Evolutionary conservation across 2,113 vertebrate species (phyloP), one percentile per base, ranked within the genome.

Genomic region (Chaenocephalus aceratus): DNA sequence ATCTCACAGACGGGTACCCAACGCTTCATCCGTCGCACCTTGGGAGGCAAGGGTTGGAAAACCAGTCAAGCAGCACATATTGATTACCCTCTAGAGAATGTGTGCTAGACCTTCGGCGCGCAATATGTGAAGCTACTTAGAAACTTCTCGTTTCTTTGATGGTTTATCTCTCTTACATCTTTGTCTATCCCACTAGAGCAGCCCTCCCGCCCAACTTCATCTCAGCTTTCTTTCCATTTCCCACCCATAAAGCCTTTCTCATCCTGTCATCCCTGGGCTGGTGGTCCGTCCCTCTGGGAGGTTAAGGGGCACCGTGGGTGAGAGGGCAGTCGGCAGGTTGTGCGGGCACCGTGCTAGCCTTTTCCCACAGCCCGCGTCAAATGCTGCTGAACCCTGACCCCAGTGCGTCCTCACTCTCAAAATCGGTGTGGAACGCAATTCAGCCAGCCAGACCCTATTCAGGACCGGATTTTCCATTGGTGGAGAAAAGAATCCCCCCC

Each of bases 321-420:
- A 92, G 88, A 93, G 91, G 91, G 85, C 88, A 80, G 79, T 86
- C 80, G 83, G 87, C 91, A 92, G 92, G 92, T 92, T 96, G 91
- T 91, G 92, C 76, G 93, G 93, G 94, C 94, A 94, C 82, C 82
- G 41, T 62, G 83, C 88, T 87, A 71, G 82, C 85, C 88, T 94
- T 94, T 95, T 95, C 95, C 94, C 95, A 96, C 93, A 95, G 84
- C 88, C 83, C 61, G 83, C 86, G 86, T 93, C 90, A 91, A 92
- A 94, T 93, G 88, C 86, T 58, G 84, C 92, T 95, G 94, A 96
- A 95, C 94, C 91, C 91, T 96, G 95, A 95, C 94, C 92, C 80
- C 90, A 46, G 52, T 57, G 86, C 93, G 91, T 91, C 93, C 90
- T 92, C 79, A 45, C 77, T 84, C 80, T 88, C 82, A 83, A 85